A percentile compares a stretch with the other conserved stretches of the same genome.
These are phyloP conservation scores for Pycnonotus jocosus DNA, from an alignment of 2,113 vertebrate genomes.

Conservation along the genomic window DNA sequence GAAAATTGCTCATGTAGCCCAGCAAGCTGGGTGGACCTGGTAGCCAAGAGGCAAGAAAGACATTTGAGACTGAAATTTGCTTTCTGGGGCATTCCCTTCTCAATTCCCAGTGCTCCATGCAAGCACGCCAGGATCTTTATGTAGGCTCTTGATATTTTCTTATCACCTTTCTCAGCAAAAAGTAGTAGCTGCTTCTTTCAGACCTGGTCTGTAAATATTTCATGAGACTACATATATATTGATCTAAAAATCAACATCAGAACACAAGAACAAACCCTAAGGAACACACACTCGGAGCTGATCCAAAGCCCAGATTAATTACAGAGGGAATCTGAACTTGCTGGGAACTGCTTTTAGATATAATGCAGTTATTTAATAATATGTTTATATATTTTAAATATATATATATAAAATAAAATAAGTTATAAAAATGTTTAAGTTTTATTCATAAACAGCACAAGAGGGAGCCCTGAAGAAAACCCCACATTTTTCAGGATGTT, in stretches of 20 bases:
- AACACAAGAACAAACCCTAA: neutral
- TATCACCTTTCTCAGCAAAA: neutral
- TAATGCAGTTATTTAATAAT: neutral
- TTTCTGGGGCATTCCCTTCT: neutral
- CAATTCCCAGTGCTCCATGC: neutral
- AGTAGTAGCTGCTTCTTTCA: neutral
- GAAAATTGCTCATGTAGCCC: accelerated
- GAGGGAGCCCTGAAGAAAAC: neutral
- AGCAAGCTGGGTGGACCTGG: neutral
- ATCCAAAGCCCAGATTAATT: neutral
- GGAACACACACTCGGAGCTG: neutral
- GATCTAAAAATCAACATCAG: neutral
- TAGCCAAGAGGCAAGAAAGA: neutral
- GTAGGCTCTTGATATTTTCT: neutral
- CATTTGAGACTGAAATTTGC: neutral
- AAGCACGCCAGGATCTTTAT: neutral
- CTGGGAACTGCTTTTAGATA: neutral
- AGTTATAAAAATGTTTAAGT: neutral
- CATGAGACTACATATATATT: neutral
- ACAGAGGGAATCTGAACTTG: neutral
- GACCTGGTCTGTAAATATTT: neutral
- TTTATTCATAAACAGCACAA: neutral
- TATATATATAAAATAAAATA: neutral
- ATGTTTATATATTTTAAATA: neutral
- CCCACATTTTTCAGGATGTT: accelerated